phyloP scores from a whole-genome alignment of 1,140 invertebrate genomes.

The Drosophila kikkawai region DNA sequence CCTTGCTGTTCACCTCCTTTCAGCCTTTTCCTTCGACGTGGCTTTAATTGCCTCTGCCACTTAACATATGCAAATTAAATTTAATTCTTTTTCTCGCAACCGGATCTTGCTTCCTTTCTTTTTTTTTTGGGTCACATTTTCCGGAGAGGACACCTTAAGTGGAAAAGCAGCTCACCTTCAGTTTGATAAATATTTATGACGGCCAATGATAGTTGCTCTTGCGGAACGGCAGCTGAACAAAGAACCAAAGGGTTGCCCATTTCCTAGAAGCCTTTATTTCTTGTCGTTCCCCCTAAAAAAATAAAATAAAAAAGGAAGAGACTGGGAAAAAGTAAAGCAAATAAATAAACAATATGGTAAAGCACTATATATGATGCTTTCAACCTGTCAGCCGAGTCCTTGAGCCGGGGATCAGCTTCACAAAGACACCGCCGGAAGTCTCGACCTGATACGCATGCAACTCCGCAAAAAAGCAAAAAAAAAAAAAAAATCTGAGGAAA shows the following conservation, averaged over 20 bases:
- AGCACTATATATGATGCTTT: slow-evolving; percentile 42
- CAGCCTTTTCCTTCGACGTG: not conserved
- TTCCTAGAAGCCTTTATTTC: slow-evolving; percentile 45
- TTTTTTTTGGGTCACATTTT: slow-evolving; percentile 28
- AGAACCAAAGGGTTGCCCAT: slow-evolving; percentile 51
- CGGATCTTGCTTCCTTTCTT: not conserved
- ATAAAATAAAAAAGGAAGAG: not conserved
- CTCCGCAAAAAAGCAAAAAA: slow-evolving; percentile 20
- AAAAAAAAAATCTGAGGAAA: not conserved
- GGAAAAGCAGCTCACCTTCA: slow-evolving; percentile 51
- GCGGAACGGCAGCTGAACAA: slow-evolving; percentile 29
- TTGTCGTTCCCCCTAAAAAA: slow-evolving; percentile 7
- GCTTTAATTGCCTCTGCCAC: slow-evolving; percentile 80
- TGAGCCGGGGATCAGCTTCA: slow-evolving; percentile 52
- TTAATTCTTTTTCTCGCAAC: slow-evolving; percentile 47
- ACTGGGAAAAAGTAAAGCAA: slow-evolving; percentile 28
- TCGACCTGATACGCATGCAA: slow-evolving; percentile 65
- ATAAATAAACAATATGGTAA: slow-evolving; percentile 55
- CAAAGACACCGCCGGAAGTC: slow-evolving; percentile 75
- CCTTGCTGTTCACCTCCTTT: not conserved
- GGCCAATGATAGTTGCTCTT: slow-evolving; percentile 39
- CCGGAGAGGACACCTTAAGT: slow-evolving; percentile 56
- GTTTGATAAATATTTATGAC: slow-evolving; percentile 81
- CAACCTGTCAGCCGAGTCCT: slow-evolving; percentile 47
- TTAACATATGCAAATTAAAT: slow-evolving; percentile 83